Conservation (phyloP, 1,140 invertebrate species). For the Coelopa frigida region DNA sequence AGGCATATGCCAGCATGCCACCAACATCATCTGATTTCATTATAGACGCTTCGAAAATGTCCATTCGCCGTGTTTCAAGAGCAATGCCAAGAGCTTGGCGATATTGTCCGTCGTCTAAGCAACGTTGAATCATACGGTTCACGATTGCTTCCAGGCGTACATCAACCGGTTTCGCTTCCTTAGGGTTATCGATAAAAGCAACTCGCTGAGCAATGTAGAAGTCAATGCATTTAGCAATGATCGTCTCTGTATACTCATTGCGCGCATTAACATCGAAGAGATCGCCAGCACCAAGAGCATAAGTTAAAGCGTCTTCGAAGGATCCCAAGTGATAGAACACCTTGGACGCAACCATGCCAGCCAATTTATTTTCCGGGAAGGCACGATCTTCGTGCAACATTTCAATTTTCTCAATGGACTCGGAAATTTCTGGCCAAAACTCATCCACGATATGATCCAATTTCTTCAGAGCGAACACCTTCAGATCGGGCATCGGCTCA, state of each 20-base stretch:
- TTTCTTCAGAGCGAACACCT: conserved; percentile 86
- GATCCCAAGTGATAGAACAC: conserved; percentile 97
- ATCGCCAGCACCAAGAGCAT: conserved; percentile 86
- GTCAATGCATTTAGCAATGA: conserved; percentile 92
- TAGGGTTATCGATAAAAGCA: conserved; percentile 54
- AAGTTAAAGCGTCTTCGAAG: conserved; percentile 91
- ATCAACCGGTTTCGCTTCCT: conserved; percentile 69
- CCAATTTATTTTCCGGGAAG: conserved; percentile 84
- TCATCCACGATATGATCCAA: conserved; percentile 91
- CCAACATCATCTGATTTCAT: conserved; percentile 84
- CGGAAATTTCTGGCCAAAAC: conserved; percentile 98
- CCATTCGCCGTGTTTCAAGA: conserved; percentile 91
- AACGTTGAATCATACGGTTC: conserved; percentile 93
- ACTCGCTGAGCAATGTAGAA: conserved; percentile 86
- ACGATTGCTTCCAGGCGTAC: conserved; percentile 87
- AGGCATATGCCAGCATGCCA: conserved; percentile 89
- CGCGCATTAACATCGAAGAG: conserved; percentile 90
- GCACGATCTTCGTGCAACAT: conserved; percentile 87
- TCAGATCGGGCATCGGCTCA: conserved; percentile 86
- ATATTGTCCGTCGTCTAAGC: conserved; percentile 88
- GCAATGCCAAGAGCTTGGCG: conserved; percentile 91
- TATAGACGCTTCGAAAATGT: conserved; percentile 86
- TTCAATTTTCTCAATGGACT: conserved; percentile 96
- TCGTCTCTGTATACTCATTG: conserved; percentile 95
- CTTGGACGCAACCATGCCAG: conserved; percentile 95